Evolutionary conservation across 2,113 vertebrate genomes (phyloP).

Genomic region (Tringa solitaria): DNA sequence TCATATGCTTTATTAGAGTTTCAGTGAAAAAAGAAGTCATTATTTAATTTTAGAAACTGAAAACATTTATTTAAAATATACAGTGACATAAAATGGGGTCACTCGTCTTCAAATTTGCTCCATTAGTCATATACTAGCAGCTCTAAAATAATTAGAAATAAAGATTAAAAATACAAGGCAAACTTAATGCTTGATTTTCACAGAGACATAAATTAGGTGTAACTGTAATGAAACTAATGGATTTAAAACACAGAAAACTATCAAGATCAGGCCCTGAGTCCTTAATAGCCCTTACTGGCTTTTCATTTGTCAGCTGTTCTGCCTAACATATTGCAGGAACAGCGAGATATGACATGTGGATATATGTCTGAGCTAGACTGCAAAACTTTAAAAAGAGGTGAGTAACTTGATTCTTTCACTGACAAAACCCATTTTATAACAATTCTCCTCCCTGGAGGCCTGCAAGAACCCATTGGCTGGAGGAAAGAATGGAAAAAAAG

Average conservation of each 20-base stretch:
- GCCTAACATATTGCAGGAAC: background rate
- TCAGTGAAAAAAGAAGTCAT: background rate
- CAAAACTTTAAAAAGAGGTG: background rate
- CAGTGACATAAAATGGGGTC: background rate
- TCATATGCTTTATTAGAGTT: background rate
- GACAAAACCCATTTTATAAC: background rate
- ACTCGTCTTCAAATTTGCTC: background rate
- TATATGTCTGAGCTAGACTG: background rate
- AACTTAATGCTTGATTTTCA: background rate
- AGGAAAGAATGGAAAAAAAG: background rate
- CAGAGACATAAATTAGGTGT: background rate
- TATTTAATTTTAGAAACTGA: background rate
- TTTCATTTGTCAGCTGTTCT: background rate
- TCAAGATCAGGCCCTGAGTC: background rate
- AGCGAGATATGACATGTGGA: accelerated
- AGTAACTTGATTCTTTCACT: background rate
- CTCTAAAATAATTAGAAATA: background rate
- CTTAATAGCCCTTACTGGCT: background rate
- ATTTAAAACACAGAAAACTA: background rate
- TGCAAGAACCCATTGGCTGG: background rate
- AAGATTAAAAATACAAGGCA: background rate
- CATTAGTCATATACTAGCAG: background rate
- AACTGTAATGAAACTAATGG: background rate
- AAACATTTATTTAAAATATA: background rate
- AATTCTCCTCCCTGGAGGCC: background rate